Percentiles rank a stretch among this genome's conserved stretches.
Evolutionary conservation across 2,888 invertebrate genomes (phyloP).

Genomic region (Operophtera brumata): DNA sequence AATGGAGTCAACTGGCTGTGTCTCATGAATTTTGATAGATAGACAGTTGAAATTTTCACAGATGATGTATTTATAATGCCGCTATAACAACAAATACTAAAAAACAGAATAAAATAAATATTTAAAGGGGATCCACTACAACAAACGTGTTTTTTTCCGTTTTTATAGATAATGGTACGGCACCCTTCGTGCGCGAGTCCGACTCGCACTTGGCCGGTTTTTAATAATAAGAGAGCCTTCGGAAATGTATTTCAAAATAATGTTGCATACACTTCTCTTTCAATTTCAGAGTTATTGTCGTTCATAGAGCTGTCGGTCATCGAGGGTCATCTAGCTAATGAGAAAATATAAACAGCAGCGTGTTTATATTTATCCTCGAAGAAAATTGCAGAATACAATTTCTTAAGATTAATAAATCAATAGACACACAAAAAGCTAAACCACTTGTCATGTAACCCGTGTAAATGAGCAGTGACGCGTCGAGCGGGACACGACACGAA

Average conservation of each 20-base stretch:
- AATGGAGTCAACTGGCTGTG: too few species aligned
- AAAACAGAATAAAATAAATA: too few species aligned
- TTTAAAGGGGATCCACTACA: too few species aligned
- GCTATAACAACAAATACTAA: too few species aligned
- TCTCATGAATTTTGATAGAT: too few species aligned
- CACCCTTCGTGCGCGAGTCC: too few species aligned
- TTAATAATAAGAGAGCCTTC: not conserved
- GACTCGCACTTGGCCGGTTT: not conserved
- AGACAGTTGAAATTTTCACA: too few species aligned
- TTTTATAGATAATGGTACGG: too few species aligned
- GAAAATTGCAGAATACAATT: conserved; percentile 4
- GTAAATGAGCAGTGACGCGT: conserved; percentile 58
- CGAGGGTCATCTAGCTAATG: not conserved
- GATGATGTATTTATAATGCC: too few species aligned
- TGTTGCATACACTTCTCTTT: not conserved
- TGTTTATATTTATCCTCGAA: conserved; percentile 1
- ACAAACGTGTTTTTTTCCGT: too few species aligned
- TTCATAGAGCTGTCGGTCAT: not conserved
- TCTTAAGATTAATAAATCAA: conserved; percentile 19
- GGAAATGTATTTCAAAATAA: not conserved
- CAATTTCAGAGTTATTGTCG: not conserved
- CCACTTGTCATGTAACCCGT: conserved; percentile 41
- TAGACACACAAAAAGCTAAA: conserved; percentile 16
- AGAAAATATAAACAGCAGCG: not conserved
- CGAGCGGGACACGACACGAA: conserved; percentile 61